Evolutionary conservation across 2,797 vertebrate species (phyloP).

Genomic region (Iguana delicatissima): DNA sequence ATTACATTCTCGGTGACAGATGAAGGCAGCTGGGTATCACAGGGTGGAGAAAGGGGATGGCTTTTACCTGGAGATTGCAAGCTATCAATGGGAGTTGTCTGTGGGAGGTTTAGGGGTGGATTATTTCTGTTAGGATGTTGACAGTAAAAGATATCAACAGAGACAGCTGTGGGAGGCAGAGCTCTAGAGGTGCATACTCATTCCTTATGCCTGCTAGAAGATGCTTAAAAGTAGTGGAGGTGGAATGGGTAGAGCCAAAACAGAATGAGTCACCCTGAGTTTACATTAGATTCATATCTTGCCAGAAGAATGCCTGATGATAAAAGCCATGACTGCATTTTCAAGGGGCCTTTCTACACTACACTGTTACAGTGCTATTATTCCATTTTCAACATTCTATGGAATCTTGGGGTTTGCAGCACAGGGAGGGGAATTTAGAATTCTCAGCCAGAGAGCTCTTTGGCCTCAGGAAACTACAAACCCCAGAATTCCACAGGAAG

Average conservation of each 20-base stretch:
- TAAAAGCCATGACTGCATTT: neutral
- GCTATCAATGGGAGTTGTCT: neutral
- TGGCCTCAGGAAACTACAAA: no score
- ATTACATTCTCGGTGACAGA: neutral
- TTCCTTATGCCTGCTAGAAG: neutral
- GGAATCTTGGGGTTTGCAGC: no score
- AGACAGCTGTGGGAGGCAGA: constrained; percentile 16
- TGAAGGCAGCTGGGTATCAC: neutral
- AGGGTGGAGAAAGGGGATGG: constrained; percentile 5
- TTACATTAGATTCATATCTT: neutral
- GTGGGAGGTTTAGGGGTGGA: constrained; percentile 4
- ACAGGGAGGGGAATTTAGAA: no score
- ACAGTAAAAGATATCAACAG: neutral
- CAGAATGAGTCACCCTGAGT: constrained; percentile 7
- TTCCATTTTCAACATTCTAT: no score
- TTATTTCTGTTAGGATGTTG: neutral
- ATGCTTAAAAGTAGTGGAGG: neutral
- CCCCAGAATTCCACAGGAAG: no score
- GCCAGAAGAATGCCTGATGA: neutral
- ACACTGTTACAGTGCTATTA: no score
- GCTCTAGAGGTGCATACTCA: neutral
- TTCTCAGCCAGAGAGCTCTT: no score
- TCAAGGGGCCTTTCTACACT: neutral
- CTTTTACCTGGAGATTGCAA: neutral
- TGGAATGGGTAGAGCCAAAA: neutral